Evolutionary conservation across 2,888 invertebrate genomes (phyloP).

Genomic region (Athalia rosae): DNA sequence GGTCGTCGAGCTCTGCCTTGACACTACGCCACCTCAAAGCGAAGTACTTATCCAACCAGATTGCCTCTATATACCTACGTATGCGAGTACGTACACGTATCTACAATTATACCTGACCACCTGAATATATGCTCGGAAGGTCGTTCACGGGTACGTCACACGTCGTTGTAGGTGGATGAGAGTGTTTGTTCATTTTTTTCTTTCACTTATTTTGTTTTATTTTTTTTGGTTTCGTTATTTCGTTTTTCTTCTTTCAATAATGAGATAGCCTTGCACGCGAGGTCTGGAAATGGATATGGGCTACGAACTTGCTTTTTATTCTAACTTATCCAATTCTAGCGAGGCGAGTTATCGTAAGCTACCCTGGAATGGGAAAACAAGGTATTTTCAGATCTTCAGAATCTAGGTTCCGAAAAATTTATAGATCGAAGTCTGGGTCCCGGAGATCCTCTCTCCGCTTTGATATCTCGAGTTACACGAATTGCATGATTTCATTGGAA

Average conservation of each 20-base stretch:
- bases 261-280: conserved; percentile 32
- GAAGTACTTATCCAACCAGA: conserved; percentile 9
- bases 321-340: no score
- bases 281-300: conserved; percentile 20
- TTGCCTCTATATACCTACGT: not conserved
- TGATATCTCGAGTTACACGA: no score
- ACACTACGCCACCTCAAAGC: conserved; percentile 19
- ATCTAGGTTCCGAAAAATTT: no score
- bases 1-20: conserved; percentile 4
- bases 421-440: no score
- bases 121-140: conserved; percentile 40
- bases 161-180: conserved; percentile 46
- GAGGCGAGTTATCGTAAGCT: no score
- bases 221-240: conserved; percentile 19
- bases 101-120: conserved; percentile 38
- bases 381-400: no score
- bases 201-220: not conserved
- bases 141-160: conserved; percentile 35
- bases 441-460: no score
- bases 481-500: no score
- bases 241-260: not conserved
- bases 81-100: not conserved
- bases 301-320: not conserved
- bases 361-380: no score
- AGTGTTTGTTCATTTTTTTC: conserved; percentile 9